phyloP scores from a whole-genome alignment of 2,797 vertebrate species.

The Lutra lutra region DNA sequence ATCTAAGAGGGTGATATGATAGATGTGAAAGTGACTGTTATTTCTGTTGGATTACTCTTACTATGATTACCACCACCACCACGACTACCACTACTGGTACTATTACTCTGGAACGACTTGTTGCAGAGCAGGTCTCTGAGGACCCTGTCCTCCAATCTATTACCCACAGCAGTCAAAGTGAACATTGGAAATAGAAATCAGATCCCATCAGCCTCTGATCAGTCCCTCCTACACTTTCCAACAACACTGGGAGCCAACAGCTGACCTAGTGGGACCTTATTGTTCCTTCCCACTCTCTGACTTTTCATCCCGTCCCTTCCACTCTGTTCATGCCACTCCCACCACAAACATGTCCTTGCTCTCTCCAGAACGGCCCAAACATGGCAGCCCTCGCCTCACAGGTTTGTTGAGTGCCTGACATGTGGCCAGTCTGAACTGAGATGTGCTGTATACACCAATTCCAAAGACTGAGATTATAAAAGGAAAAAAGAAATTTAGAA shows the following conservation, averaged over 20 bases:
- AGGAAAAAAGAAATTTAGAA: not conserved
- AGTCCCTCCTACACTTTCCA: not conserved
- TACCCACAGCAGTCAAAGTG: not conserved
- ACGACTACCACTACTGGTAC: not conserved
- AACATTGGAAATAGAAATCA: not conserved
- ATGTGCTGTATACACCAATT: no score
- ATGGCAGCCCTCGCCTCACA: fast-evolving
- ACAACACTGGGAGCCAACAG: not conserved
- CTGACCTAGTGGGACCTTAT: not conserved
- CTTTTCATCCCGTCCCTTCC: fast-evolving
- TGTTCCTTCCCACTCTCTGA: not conserved
- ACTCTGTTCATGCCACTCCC: no score
- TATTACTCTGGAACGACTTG: not conserved
- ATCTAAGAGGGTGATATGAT: not conserved
- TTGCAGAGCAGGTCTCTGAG: not conserved
- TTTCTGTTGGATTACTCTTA: not conserved
- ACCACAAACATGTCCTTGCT: fast-evolving
- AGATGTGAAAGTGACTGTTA: not conserved
- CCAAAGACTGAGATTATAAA: not conserved
- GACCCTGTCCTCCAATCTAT: not conserved
- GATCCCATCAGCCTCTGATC: not conserved
- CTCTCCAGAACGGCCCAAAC: not conserved
- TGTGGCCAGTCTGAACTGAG: not conserved
- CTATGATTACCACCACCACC: not conserved
- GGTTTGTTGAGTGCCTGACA: not conserved